phyloP scores from a whole-genome alignment of 2,797 vertebrate genomes.

The Parauchenoglanis punctatus region DNA sequence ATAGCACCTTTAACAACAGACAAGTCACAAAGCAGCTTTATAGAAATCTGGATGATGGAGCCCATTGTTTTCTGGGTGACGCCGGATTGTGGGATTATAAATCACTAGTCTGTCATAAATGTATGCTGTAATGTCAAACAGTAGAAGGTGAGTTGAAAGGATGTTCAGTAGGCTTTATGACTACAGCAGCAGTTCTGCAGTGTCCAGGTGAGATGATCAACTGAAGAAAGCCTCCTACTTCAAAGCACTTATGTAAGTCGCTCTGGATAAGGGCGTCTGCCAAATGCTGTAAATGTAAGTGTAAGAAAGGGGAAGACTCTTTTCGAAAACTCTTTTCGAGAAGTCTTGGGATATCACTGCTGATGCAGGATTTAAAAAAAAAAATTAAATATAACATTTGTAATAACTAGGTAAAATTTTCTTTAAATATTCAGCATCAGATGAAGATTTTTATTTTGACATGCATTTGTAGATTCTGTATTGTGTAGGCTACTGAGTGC shows the following conservation, averaged over 20 bases:
- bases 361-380: background rate
- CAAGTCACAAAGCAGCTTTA: background rate
- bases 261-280: too few species aligned
- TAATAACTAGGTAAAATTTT: background rate
- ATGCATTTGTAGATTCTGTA: background rate
- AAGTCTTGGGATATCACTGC: background rate
- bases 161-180: background rate
- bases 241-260: too few species aligned
- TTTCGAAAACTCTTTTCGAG: background rate
- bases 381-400: background rate
- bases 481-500: background rate
- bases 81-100: background rate
- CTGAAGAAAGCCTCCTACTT: background rate
- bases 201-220: background rate
- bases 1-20: background rate
- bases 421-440: background rate
- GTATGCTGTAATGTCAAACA: background rate
- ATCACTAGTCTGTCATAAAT: background rate
- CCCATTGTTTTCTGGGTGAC: background rate
- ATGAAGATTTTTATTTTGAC: background rate
- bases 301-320: background rate
- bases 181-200: background rate
- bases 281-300: too few species aligned
- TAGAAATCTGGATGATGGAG: background rate
- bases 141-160: background rate